These are phyloP conservation scores for Apolygus lucorum DNA, from an alignment of 1,140 invertebrate genomes.

Conservation along the genomic window DNA sequence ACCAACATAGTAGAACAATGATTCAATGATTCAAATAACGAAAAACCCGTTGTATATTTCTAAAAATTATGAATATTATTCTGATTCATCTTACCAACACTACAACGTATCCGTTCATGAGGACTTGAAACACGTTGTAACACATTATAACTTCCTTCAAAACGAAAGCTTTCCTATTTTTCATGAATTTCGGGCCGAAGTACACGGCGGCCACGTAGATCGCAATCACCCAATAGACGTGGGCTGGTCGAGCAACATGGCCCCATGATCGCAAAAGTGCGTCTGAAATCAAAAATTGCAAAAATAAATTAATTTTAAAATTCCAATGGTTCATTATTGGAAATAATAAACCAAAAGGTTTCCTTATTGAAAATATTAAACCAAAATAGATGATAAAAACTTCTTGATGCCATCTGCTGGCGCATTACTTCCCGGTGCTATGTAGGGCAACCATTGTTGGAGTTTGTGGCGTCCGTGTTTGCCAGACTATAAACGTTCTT, in stretches of 20 bases:
- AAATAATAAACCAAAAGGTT: no score
- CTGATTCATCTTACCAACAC: constrained; percentile 44
- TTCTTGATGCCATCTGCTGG: no score
- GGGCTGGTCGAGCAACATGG: neutral
- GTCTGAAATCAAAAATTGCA: constrained; percentile 13
- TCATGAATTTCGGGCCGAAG: constrained; percentile 65
- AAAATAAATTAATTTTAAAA: no score
- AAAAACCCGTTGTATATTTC: neutral
- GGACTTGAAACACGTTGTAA: constrained; percentile 67
- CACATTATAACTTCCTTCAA: constrained; percentile 57
- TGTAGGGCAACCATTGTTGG: no score
- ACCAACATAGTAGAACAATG: constrained; percentile 49
- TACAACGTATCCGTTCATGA: constrained; percentile 51
- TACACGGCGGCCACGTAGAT: constrained; percentile 58
- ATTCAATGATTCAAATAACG: constrained; percentile 30
- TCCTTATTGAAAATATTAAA: no score
- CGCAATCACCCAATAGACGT: constrained; percentile 42
- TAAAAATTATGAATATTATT: neutral
- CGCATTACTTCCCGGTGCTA: no score
- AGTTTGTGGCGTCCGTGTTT: no score
- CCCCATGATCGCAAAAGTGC: constrained; percentile 8
- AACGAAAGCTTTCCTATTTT: constrained; percentile 56
- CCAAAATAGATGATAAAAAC: no score
- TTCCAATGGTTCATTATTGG: no score
- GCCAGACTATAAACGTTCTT: no score